Conservation (phyloP, 1,140 invertebrate species). For the Bombus waltoni region DNA sequence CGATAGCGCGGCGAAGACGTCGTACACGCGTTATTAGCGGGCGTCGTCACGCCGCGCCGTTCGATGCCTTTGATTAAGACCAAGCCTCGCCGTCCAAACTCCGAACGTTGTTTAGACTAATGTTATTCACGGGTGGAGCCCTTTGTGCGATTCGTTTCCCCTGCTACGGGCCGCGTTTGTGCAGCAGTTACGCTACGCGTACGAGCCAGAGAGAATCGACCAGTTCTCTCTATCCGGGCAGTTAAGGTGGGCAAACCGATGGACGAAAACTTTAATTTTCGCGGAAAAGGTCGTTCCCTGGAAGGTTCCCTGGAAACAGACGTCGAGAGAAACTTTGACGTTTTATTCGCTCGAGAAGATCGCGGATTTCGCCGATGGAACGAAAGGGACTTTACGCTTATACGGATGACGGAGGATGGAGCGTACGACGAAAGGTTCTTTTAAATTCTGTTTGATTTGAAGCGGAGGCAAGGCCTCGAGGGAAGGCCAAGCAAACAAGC, state of each 20-base stretch:
- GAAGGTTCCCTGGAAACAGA: too few relatives aligned
- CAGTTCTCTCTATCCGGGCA: rapidly evolving
- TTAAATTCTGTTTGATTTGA: conserved; percentile 5
- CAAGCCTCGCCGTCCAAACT: not conserved
- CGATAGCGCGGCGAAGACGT: conserved; percentile 46
- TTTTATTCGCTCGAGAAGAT: too few relatives aligned
- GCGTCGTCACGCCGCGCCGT: conserved; percentile 28
- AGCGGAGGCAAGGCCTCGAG: conserved; percentile 4
- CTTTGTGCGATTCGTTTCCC: not conserved
- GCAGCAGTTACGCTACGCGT: rapidly evolving
- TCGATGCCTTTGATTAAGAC: conserved; percentile 26
- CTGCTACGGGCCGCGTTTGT: not conserved
- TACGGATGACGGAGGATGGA: not conserved
- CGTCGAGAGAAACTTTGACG: too few relatives aligned
- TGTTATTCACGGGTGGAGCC: conserved; percentile 10
- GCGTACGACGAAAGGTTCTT: not conserved
- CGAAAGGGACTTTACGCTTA: not conserved
- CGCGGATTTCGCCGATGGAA: not conserved
- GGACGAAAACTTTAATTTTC: too few relatives aligned
- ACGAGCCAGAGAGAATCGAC: too few relatives aligned
- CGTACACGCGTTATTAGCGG: conserved; percentile 49
- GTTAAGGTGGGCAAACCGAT: too few relatives aligned
- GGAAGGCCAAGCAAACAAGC: conserved; percentile 39
- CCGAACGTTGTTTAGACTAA: conserved; percentile 10
- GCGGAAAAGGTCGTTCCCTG: too few relatives aligned